Evolutionary conservation across 2,113 vertebrate species (phyloP).

Genomic region (Phaethon lepturus): DNA sequence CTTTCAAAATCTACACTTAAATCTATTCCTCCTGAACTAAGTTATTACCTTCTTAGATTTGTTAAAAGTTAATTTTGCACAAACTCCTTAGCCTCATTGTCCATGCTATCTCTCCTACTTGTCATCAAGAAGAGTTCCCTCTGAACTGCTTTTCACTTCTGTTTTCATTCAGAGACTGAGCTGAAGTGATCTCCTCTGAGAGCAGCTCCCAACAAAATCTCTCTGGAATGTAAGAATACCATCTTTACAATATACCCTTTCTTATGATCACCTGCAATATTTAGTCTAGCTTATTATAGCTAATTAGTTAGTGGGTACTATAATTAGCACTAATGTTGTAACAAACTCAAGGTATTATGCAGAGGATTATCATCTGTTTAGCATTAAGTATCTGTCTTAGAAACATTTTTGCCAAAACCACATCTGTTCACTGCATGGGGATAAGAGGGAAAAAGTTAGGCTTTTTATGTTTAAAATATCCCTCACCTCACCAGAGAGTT

Average conservation of each 20-base stretch:
- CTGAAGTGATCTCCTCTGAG: not conserved
- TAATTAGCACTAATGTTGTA: not conserved
- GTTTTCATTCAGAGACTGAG: not conserved
- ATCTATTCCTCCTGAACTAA: not conserved
- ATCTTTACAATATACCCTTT: not conserved
- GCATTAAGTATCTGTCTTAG: not conserved
- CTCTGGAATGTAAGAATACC: not conserved
- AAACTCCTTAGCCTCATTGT: not conserved
- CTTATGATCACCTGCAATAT: not conserved
- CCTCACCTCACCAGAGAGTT: not conserved
- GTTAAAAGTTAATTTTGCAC: not conserved
- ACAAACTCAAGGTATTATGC: not conserved
- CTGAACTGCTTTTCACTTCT: not conserved
- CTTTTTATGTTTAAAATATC: too few relatives aligned
- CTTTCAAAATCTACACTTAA: not conserved
- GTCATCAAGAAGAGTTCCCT: not conserved
- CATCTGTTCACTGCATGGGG: not conserved
- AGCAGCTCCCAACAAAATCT: not conserved
- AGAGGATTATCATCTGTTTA: not conserved
- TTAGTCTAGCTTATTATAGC: not conserved
- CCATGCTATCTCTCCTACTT: not conserved
- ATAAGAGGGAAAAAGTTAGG: not conserved
- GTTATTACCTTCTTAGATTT: not conserved
- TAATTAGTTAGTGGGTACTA: not conserved
- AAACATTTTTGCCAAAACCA: not conserved